Base-by-base conservation (phyloP, 2,888 invertebrate genomes). In the Chalcosyrphus nemorum region DNA sequence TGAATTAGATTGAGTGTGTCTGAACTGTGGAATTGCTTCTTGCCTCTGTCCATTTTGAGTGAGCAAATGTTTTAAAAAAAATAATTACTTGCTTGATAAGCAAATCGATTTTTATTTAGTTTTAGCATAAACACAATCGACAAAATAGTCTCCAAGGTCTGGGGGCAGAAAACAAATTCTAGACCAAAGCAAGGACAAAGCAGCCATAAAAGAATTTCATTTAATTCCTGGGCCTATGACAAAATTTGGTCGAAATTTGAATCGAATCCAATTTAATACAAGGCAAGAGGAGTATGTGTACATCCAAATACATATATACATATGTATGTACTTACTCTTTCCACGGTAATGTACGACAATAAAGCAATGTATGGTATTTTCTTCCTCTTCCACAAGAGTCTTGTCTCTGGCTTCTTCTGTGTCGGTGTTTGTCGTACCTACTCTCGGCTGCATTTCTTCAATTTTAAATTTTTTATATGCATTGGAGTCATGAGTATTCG, bases 201-300 rank as follows among this genome's bases (percentile, higher is more conserved):
- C 13, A 24, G 27, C 43, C 11, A 29, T 71, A 78, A 65, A 57
- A 19, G 52, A 59, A n/a, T n/a, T 57, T 27, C 15, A 50, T 56
- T 75, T 47, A 6, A 11, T 63, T 38, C 13, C 38, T 38, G 47
- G 54, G 57, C 13, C 65, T 59, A 17, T 68, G 70, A 81, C 63
- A 70, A 65, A 81, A 75, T 81, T 81, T 81, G 81, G 70, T 75
- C 63, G 63, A 65, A 81, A 75, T 81, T 81, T 81, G 81, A 81
- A 70, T 81, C 70, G 75, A 75, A 81, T 81, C 81, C 81, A 81
- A 81, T 76, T 76, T 57, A 61, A 47, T n/a, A 54, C 35, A 17
- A 2, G 56, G 29, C 13, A 35, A 41, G 17, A 75, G 47, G 57
- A 72, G 17, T 19, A 45, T 29, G 19, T 9, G 6, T 6, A 9